Evolutionary conservation across 2,113 vertebrate species (phyloP), one percentile per base, ranked within the genome.

Genomic region (Albula goreensis): DNA sequence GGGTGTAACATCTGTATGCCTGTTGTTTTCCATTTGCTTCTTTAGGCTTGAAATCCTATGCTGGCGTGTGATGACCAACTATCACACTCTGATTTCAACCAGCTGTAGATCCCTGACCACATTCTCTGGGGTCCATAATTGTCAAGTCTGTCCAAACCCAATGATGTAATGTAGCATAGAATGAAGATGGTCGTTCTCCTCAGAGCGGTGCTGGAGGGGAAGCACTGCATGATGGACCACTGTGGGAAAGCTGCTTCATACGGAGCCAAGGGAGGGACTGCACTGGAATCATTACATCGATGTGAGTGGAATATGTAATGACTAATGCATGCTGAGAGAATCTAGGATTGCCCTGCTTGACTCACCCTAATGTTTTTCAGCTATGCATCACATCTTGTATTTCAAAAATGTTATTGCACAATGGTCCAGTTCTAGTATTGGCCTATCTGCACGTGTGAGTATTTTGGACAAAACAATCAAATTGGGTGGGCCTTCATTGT

Each of bases 1-100:
- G 84, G 78, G 84, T 85, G 84, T 85, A 80, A 80, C 85, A 53
- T 81, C 85, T 85, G 85, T 66, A 85, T 85, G 41, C 56, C 80
- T 80, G 85, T 78, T 85, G 85, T 66, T 78, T 19, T 66, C 19
- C 17, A 66, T 66, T 66, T 78, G 78, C 50, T 80, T 78, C 48
- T 85, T 78, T 10, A 60, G 50, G 81, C 85, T 63, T 60, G 85
- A 57, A 12, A 15, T 85, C 25, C 52, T 48, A 66, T 31, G 56
- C 49, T 80, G 53, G 17, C 48, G 79, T 22, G 78, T 70, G 15
- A 60, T 41, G 5, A 70, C 57, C 22, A 41, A 41, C 31, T 41
- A 57, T 66, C 74, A 12, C 17, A 49, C 25, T 50, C 84, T 85
- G 84, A 50, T 56, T 57, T 74, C 84, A 57, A 57, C 77, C 49